Conservation (phyloP, 2,888 invertebrate genomes). For the Morpho helenor region DNA sequence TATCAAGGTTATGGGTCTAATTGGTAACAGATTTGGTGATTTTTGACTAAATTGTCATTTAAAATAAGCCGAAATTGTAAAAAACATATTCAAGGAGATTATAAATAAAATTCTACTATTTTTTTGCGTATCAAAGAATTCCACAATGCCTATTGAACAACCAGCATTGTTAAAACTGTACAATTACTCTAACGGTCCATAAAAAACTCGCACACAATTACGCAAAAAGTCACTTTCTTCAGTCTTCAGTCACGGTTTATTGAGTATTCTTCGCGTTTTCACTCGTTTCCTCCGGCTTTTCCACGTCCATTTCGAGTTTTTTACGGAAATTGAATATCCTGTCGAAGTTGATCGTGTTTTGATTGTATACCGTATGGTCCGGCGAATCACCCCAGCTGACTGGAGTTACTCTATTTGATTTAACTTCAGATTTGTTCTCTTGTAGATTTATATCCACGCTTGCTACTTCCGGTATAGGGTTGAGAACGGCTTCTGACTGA, state of each 20-base stretch:
- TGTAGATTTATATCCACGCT: constrained; percentile 37
- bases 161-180: too few relatives aligned
- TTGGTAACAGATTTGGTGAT: too few relatives aligned
- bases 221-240: constrained; percentile 26
- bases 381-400: constrained; percentile 67
- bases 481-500: constrained; percentile 51
- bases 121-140: too few relatives aligned
- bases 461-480: constrained; percentile 52
- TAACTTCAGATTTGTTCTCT: constrained; percentile 20
- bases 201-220: background rate
- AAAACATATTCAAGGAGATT: too few relatives aligned
- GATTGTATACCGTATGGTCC: constrained; percentile 67
- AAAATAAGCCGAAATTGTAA: too few relatives aligned
- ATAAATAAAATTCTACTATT: too few relatives aligned
- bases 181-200: background rate
- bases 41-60: too few relatives aligned
- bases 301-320: constrained; percentile 28
- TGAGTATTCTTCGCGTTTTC: constrained; percentile 30
- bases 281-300: constrained; percentile 29
- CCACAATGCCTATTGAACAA: too few relatives aligned
- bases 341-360: constrained; percentile 67
- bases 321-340: constrained; percentile 59
- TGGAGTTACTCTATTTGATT: constrained; percentile 43
- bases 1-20: too few relatives aligned
- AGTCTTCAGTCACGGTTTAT: constrained; percentile 28